phyloP scores from a whole-genome alignment of 2,888 invertebrate genomes.

The Heliconius erato region DNA sequence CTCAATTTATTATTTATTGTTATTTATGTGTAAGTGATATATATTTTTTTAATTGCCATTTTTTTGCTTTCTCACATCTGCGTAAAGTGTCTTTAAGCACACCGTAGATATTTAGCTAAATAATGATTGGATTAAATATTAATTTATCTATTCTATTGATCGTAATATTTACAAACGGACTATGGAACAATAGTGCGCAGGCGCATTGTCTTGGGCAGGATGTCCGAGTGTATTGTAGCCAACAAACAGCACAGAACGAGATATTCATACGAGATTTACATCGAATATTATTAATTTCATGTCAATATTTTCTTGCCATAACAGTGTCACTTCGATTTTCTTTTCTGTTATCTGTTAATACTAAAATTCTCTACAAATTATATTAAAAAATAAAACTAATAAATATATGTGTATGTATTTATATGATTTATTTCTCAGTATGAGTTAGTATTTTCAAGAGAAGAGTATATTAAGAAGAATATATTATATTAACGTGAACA shows the following conservation, averaged over 20 bases:
- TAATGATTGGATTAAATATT: slow-evolving; percentile 41
- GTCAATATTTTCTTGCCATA: slow-evolving; percentile 27
- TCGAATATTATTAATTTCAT: slow-evolving; percentile 55
- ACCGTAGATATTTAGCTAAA: slow-evolving; percentile 33
- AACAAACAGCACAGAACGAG: slow-evolving; percentile 84
- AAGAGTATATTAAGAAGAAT: too few species aligned
- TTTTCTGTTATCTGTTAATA: background rate
- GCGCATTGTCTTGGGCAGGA: slow-evolving; percentile 82
- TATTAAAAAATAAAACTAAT: background rate
- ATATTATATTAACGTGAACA: too few species aligned
- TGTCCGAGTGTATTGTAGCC: slow-evolving; percentile 81
- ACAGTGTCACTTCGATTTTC: background rate
- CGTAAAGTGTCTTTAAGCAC: background rate
- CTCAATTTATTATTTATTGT: too few species aligned
- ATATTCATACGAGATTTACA: slow-evolving; percentile 65
- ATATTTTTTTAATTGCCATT: background rate
- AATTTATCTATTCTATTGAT: slow-evolving; percentile 68
- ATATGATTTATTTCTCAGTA: too few species aligned
- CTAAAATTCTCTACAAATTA: background rate
- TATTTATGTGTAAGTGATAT: too few species aligned
- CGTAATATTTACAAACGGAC: slow-evolving; percentile 74
- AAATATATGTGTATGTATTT: too few species aligned
- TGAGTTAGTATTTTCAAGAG: too few species aligned
- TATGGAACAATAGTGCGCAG: slow-evolving; percentile 77
- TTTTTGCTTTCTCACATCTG: background rate